A percentile compares a stretch with the other conserved stretches of the same genome.
phyloP scores from a whole-genome alignment of 1,140 invertebrate genomes.

The Neodiprion pinetum region DNA sequence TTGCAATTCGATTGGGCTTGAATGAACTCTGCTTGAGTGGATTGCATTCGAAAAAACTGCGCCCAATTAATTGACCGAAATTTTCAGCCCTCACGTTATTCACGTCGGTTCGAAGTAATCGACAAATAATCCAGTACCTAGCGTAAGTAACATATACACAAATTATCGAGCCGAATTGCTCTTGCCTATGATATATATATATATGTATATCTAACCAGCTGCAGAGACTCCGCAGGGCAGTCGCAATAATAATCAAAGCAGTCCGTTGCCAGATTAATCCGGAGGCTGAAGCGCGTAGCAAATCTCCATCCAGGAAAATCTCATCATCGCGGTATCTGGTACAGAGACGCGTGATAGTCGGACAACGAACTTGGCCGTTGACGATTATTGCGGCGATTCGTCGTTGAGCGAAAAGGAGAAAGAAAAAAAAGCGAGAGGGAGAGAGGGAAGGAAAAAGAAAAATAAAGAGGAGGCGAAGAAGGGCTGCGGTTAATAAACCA shows the following conservation, averaged over 20 bases:
- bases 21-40: too few species aligned
- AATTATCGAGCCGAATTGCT: background rate
- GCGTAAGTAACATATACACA: too few species aligned
- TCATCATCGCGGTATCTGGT: too few species aligned
- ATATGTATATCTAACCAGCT: too few species aligned
- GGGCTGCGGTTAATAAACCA: background rate
- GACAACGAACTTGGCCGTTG: background rate
- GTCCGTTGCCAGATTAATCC: background rate
- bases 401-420: background rate
- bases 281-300: background rate
- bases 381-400: background rate
- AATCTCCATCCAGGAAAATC: too few species aligned
- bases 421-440: background rate
- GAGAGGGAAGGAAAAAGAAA: background rate
- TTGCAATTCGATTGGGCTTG: too few species aligned
- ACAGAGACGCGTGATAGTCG: background rate
- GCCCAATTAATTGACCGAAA: too few species aligned
- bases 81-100: too few species aligned
- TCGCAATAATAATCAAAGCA: background rate
- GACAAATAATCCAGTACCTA: too few species aligned
- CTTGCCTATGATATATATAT: background rate
- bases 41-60: too few species aligned
- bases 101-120: too few species aligned
- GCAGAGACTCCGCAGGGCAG: background rate
- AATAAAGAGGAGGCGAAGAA: background rate